Evolutionary conservation across 2,888 invertebrate species (phyloP), one percentile per base, ranked within the genome.

Genomic region (Flexamia atlantica): DNA sequence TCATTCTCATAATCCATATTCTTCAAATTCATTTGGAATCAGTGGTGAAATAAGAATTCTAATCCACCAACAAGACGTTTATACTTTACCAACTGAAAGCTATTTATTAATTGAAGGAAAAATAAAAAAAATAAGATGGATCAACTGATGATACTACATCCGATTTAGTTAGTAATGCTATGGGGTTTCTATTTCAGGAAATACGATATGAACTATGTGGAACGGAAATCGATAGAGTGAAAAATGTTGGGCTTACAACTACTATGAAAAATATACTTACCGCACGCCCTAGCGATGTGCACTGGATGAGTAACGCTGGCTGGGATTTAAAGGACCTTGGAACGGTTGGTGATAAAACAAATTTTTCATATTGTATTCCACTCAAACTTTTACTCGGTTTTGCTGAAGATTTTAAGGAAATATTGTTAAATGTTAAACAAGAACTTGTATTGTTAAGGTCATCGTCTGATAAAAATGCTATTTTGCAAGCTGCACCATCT

Each of bases 31-130:
- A 17, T 42, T 40, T 20, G n/a, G 42, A 74, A 46, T 12, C 12
- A 74, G 46, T 17, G 74, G 42, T 74, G 74, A 36, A 42, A 74
- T 74, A 4, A 40, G 74, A 23, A 74, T 74, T n/a, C 74, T 42
- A 14, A 36, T 74, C 9, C 74, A 46, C 17, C 46, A 46, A 17
- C 46, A 46, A 17, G 46, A 46, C n/a, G 46, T 46, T 9, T 46
- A 46, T 14, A 60, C 60, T n/a, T 28, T 60, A 60, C 60, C 60
- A 28, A 28, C 23, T 60, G 28, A 60, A 4, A 60, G 60, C 23
- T 60, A 7, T 28, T 14, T 60, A 9, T 23, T 60, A 28, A 60
- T 60, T 60, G 60, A 60, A 14, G 60, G 60, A 60, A 60, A 4
- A 28, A 23, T 60, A 36, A 60, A 28, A 60, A 28, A 60, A 60